phyloP scores from a whole-genome alignment of 1,140 invertebrate species.

The Pararge aegeria region DNA sequence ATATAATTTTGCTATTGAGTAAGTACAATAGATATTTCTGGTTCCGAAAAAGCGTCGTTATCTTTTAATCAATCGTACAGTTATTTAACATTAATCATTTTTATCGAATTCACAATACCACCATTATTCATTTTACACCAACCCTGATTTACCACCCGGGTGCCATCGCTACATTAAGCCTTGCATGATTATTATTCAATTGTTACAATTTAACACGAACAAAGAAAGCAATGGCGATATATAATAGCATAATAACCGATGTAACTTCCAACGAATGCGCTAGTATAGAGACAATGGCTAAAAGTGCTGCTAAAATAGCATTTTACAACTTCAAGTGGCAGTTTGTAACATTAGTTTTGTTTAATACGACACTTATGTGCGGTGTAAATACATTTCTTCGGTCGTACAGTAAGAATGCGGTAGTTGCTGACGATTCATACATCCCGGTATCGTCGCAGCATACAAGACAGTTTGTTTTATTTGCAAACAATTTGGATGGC shows the following conservation, averaged over 20 bases:
- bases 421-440: slow-evolving; percentile 34
- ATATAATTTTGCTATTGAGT: no score
- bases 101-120: background rate
- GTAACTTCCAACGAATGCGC: slow-evolving; percentile 28
- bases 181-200: slow-evolving; percentile 24
- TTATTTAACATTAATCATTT: slow-evolving; percentile 3
- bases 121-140: slow-evolving; percentile 2
- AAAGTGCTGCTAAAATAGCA: slow-evolving; percentile 51
- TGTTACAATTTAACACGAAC: slow-evolving; percentile 30
- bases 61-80: background rate
- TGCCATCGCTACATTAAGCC: slow-evolving; percentile 13
- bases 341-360: slow-evolving; percentile 49
- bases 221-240: slow-evolving; percentile 27
- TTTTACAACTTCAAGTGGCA: slow-evolving; percentile 54
- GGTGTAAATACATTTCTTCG: slow-evolving; percentile 42
- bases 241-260: slow-evolving; percentile 8
- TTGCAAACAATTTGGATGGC: slow-evolving; percentile 37
- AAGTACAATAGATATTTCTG: background rate
- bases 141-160: slow-evolving; percentile 7
- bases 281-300: slow-evolving; percentile 36
- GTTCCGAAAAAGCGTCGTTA: background rate
- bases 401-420: slow-evolving; percentile 41
- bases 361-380: slow-evolving; percentile 42
- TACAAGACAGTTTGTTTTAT: slow-evolving; percentile 49
- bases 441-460: slow-evolving; percentile 28